These are phyloP conservation scores for Nothocercus julius DNA, from an alignment of 2,113 vertebrate species.

Conservation along the genomic window DNA sequence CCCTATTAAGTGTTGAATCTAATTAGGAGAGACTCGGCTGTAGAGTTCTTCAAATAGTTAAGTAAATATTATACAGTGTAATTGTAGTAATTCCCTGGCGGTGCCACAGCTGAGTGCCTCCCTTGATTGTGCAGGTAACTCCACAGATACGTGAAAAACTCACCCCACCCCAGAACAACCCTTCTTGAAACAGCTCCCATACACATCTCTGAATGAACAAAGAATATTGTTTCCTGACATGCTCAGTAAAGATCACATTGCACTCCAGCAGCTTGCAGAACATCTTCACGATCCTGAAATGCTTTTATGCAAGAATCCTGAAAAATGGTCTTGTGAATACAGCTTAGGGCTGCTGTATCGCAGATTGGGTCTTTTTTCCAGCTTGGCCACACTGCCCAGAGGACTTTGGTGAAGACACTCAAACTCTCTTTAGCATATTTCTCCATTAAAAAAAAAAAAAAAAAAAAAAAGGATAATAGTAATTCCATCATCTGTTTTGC, in stretches of 20 bases:
- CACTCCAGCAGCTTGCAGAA: background rate
- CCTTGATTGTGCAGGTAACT: background rate
- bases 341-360: background rate
- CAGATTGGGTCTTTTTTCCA: fast-evolving
- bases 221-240: fast-evolving
- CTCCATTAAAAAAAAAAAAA: background rate
- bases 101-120: background rate
- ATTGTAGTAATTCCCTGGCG: background rate
- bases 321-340: background rate
- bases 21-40: conserved; percentile 60
- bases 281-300: fast-evolving
- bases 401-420: background rate
- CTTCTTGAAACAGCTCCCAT: background rate
- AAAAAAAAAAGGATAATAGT: background rate
- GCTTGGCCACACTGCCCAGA: background rate
- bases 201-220: background rate
- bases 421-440: background rate
- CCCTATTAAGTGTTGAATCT: conserved; percentile 42
- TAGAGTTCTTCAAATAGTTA: conserved; percentile 60
- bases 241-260: background rate
- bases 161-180: background rate
- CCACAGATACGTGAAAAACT: background rate
- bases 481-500: fast-evolving
- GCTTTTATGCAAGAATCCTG: fast-evolving
- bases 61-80: conserved; percentile 42